phyloP scores from a whole-genome alignment of 2,113 vertebrate species.

The Lepus americanus region DNA sequence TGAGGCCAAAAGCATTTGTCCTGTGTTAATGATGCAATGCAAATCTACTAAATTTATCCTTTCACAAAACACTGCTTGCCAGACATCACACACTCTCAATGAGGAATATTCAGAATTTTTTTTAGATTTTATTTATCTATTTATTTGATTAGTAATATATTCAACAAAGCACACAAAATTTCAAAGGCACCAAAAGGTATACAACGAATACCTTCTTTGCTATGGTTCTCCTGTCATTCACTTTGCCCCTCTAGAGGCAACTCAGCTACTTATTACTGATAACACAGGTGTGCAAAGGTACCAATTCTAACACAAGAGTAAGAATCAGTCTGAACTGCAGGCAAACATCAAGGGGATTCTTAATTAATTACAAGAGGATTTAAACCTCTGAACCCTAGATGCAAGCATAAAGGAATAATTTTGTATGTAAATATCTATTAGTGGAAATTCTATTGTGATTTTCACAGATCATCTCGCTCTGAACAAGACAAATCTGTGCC shows the following conservation, averaged over 20 bases:
- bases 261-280: background rate
- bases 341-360: background rate
- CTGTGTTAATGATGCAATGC: conserved; percentile 2
- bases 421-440: conserved; percentile 46
- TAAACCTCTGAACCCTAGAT: conserved; percentile 25
- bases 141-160: conserved; percentile 30
- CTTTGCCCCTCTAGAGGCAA: background rate
- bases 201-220: background rate
- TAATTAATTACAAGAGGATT: conserved; percentile 29
- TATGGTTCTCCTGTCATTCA: conserved; percentile 1
- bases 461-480: conserved; percentile 1
- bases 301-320: background rate
- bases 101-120: background rate
- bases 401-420: conserved; percentile 17
- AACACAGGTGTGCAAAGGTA: background rate
- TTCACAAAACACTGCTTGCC: background rate
- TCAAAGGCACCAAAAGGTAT: background rate
- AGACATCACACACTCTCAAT: conserved; percentile 44
- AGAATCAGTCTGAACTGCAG: background rate
- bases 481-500: background rate
- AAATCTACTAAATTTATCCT: background rate
- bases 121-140: conserved; percentile 49
- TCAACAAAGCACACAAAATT: background rate
- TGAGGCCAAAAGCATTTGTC: conserved; percentile 6
- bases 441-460: background rate